Conservation (phyloP, 2,888 invertebrate species). For the Sphinx pinastri region DNA sequence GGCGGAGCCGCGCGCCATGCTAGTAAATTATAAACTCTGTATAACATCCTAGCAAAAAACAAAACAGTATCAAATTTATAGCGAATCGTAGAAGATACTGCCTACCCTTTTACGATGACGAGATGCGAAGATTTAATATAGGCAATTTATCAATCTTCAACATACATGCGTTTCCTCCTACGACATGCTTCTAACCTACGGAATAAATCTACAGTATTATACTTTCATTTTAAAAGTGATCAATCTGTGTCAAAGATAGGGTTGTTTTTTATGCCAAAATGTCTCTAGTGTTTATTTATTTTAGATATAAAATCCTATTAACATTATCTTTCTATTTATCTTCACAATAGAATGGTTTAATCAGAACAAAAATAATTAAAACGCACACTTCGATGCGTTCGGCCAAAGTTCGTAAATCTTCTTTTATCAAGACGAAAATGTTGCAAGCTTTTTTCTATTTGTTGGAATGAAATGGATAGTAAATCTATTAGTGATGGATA, state of each 20-base stretch:
- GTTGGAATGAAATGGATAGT: neutral
- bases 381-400: neutral
- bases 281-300: neutral
- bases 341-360: neutral
- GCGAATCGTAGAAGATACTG: neutral
- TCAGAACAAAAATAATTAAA: constrained; percentile 1
- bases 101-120: constrained; percentile 25
- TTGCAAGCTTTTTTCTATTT: neutral
- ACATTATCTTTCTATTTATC: constrained; percentile 6
- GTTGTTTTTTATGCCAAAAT: constrained; percentile 16
- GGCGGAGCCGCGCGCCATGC: no score
- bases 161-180: constrained; percentile 23
- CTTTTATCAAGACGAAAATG: neutral
- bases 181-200: constrained; percentile 17
- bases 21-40: no score
- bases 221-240: constrained; percentile 36
- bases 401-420: neutral
- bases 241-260: constrained; percentile 39
- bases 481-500: neutral
- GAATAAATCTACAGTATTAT: constrained; percentile 23
- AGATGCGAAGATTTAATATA: constrained; percentile 29
- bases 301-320: constrained; percentile 11
- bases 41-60: neutral
- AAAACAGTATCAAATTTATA: neutral
- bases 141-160: constrained; percentile 19